These are phyloP conservation scores for Drosophila chauvacae DNA, from an alignment of 1,140 invertebrate species.

Conservation along the genomic window DNA sequence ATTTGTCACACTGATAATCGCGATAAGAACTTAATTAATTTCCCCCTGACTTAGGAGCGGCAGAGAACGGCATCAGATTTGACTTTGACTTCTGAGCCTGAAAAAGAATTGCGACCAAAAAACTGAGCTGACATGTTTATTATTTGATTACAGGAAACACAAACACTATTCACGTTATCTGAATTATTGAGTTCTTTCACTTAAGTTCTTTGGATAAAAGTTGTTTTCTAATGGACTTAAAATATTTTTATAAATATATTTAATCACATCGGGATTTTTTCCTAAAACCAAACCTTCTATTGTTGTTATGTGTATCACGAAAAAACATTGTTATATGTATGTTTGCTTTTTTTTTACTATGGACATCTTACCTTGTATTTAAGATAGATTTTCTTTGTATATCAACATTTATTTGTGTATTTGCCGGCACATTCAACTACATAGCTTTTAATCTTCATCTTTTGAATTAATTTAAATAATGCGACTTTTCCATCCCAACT, in stretches of 20 bases:
- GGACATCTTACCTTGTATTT: too few species aligned
- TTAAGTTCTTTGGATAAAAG: neutral
- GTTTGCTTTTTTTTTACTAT: too few species aligned
- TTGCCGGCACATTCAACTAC: neutral
- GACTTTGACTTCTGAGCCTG: neutral
- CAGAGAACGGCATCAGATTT: slow-evolving; percentile 17
- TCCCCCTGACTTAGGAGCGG: slow-evolving; percentile 11
- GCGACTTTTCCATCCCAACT: slow-evolving; percentile 8
- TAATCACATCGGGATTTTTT: too few species aligned
- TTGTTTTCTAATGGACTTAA: neutral
- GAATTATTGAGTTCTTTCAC: neutral
- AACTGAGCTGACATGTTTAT: slow-evolving; percentile 45
- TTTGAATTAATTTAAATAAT: neutral
- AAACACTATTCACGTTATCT: neutral
- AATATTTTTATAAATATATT: neutral
- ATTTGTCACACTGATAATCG: slow-evolving; percentile 73
- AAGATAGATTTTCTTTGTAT: too few species aligned
- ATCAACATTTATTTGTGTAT: neutral
- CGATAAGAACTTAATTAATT: slow-evolving; percentile 66
- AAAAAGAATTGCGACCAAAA: neutral
- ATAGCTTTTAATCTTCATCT: neutral
- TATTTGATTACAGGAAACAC: slow-evolving; percentile 25
- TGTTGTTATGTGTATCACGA: too few species aligned
- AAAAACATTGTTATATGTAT: too few species aligned
- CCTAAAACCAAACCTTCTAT: too few species aligned